phyloP scores from a whole-genome alignment of 1,140 invertebrate genomes.

The Ceratitis capitata region DNA sequence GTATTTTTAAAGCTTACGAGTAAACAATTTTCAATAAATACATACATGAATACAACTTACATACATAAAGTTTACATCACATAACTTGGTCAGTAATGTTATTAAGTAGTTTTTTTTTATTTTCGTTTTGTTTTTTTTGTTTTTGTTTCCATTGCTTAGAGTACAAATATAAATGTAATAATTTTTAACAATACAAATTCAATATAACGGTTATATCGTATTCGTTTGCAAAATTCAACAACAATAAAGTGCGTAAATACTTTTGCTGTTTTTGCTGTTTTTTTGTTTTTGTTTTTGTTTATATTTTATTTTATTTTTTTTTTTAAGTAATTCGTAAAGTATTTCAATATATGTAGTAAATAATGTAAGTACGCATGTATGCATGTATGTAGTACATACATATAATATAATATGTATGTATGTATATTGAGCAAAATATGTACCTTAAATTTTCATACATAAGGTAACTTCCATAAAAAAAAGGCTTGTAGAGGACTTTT shows the following conservation, averaged over 20 bases:
- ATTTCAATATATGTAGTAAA: conserved; percentile 3
- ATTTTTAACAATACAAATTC: conserved; percentile 7
- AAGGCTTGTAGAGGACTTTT: background rate
- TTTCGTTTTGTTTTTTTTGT: no score
- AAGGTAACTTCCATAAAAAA: conserved; percentile 24
- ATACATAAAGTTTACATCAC: conserved; percentile 12
- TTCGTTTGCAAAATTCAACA: conserved; percentile 29
- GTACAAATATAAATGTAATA: background rate
- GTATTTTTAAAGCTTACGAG: background rate
- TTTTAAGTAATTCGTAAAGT: no score
- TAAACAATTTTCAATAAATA: conserved; percentile 19
- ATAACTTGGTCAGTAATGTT: background rate
- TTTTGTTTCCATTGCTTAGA: no score
- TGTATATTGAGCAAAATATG: conserved; percentile 3
- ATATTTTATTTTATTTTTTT: no score
- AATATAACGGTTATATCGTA: background rate
- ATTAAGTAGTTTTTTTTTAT: background rate
- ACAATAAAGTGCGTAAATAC: conserved; percentile 19
- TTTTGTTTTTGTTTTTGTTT: background rate
- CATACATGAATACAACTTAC: conserved; percentile 14
- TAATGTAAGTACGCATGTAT: no score
- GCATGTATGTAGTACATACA: no score
- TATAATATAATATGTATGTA: no score
- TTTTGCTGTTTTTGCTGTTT: background rate
- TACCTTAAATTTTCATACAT: background rate